A percentile compares a stretch with the other conserved stretches of the same genome.
These are phyloP conservation scores for Andrena flavipes DNA, from an alignment of 2,888 invertebrate genomes.

Conservation along the genomic window DNA sequence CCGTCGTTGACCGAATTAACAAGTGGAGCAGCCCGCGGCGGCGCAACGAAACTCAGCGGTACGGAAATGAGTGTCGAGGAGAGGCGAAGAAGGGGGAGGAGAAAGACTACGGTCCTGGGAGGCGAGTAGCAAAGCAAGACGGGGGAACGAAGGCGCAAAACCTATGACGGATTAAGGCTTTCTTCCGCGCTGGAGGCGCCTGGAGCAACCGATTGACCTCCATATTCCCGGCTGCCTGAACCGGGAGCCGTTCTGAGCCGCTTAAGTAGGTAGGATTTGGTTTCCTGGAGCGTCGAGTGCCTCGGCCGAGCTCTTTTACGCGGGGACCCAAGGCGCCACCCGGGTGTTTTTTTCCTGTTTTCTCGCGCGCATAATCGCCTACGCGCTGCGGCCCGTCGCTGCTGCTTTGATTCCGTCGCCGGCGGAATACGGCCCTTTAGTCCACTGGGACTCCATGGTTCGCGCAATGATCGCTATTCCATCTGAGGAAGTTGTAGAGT, in stretches of 20 bases:
- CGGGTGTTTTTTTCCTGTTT: slow-evolving; percentile 59
- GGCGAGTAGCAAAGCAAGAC: background rate
- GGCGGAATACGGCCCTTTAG: no score
- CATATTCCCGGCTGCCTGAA: slow-evolving; percentile 70
- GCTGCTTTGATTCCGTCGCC: slow-evolving; percentile 1
- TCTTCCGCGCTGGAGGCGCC: slow-evolving; percentile 71
- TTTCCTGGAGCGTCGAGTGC: slow-evolving; percentile 60
- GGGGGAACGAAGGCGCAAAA: slow-evolving; percentile 44
- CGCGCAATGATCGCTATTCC: background rate
- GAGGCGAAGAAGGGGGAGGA: slow-evolving; percentile 20
- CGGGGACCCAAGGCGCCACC: slow-evolving; percentile 63
- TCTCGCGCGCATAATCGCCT: slow-evolving; percentile 37
- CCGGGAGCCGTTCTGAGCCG: slow-evolving; percentile 69
- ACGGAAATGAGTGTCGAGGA: background rate
- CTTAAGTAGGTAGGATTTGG: slow-evolving; percentile 74
- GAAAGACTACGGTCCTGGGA: background rate
- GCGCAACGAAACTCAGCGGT: background rate
- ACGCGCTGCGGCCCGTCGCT: background rate
- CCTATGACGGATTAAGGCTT: slow-evolving; percentile 74
- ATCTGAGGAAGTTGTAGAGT: background rate
- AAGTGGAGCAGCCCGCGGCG: slow-evolving; percentile 13
- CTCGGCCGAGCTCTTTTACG: slow-evolving; percentile 43
- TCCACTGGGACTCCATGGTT: background rate
- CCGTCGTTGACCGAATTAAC: slow-evolving; percentile 20
- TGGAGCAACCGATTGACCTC: slow-evolving; percentile 75